Conservation (phyloP, 2,797 vertebrate genomes). For the Enteromius unitaeniatus region DNA sequence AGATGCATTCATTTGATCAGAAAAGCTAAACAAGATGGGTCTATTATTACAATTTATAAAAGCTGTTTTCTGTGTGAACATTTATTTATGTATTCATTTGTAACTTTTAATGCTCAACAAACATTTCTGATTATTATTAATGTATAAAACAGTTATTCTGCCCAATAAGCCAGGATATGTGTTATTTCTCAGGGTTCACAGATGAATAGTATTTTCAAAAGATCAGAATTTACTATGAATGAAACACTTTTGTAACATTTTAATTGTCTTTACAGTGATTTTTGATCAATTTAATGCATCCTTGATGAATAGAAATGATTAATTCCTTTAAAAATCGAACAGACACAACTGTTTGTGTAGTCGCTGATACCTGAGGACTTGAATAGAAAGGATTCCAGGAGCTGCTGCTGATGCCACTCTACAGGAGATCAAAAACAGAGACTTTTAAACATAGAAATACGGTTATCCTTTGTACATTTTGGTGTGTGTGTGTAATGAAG, state of each 20-base stretch:
- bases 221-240: too few species aligned
- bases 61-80: background rate
- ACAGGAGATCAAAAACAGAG: background rate
- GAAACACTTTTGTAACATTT: background rate
- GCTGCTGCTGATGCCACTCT: slow-evolving; percentile 29
- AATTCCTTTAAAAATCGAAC: background rate
- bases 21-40: background rate
- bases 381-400: slow-evolving; percentile 27
- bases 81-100: too few species aligned
- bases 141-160: background rate
- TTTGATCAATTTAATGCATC: background rate
- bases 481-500: background rate
- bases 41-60: background rate
- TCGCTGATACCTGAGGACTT: slow-evolving; percentile 36
- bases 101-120: too few species aligned
- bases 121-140: background rate
- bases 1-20: background rate
- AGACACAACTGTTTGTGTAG: background rate
- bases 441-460: background rate
- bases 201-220: background rate
- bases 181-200: background rate
- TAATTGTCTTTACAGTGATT: background rate
- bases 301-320: too few species aligned
- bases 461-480: background rate
- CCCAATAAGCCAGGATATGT: background rate